These are phyloP conservation scores for Pantala flavescens DNA, from an alignment of 1,140 invertebrate species.

Conservation along the genomic window DNA sequence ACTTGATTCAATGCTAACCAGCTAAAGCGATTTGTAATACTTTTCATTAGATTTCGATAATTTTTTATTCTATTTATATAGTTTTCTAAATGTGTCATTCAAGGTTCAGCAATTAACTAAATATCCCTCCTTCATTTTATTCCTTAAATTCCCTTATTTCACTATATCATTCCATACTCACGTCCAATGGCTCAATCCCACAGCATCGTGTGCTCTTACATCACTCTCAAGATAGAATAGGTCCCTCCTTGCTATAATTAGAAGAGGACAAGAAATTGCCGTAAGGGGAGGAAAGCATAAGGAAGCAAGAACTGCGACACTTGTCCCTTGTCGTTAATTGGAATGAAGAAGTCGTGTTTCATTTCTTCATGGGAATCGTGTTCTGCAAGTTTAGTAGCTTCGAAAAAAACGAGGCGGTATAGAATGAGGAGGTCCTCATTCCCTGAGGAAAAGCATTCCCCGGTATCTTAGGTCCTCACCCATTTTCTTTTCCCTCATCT, in stretches of 20 bases:
- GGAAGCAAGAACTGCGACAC: neutral
- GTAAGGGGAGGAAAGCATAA: neutral
- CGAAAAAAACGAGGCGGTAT: neutral
- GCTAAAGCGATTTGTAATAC: no score
- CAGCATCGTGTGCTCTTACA: neutral
- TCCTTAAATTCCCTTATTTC: no score
- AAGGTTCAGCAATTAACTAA: no score
- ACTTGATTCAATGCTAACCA: no score
- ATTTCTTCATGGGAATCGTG: constrained; percentile 3
- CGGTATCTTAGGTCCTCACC: neutral
- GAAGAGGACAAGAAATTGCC: no score
- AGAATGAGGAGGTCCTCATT: neutral
- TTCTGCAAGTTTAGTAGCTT: neutral
- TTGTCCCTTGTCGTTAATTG: constrained; percentile 5
- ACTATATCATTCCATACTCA: no score
- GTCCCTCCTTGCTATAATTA: neutral
- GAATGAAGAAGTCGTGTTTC: constrained; percentile 9
- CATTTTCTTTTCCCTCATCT: neutral
- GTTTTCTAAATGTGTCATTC: no score
- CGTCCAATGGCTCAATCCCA: neutral
- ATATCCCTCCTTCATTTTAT: no score
- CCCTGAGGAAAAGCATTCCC: neutral
- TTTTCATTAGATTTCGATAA: no score
- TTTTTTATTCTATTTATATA: no score
- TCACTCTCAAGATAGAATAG: neutral